A percentile compares a stretch with the other conserved stretches of the same genome.
Evolutionary conservation across 1,140 invertebrate species (phyloP).

Genomic region (Drosophila orosa): DNA sequence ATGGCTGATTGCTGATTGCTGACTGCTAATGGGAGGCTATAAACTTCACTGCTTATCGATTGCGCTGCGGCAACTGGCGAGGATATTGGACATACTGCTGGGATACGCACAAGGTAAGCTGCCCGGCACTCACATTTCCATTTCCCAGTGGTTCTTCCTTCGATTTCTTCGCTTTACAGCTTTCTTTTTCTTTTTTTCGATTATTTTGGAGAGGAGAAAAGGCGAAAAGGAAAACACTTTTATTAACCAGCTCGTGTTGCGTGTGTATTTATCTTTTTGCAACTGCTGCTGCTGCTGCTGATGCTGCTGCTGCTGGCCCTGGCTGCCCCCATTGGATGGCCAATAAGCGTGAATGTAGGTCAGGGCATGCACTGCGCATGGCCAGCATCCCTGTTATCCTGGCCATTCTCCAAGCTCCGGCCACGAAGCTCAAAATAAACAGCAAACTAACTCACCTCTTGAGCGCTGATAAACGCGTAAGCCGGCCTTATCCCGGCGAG

Average conservation of each 20-base stretch:
- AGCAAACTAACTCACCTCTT: slow-evolving; percentile 14
- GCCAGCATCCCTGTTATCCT: slow-evolving; percentile 46
- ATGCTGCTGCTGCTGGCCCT: slow-evolving; percentile 23
- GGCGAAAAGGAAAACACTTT: slow-evolving; percentile 16
- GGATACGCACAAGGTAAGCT: slow-evolving; percentile 1
- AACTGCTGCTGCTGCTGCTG: slow-evolving; percentile 41
- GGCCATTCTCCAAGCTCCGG: background rate
- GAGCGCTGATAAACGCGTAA: background rate
- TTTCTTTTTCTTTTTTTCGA: slow-evolving; percentile 5
- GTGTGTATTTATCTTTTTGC: slow-evolving; percentile 61
- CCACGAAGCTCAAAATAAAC: slow-evolving; percentile 9
- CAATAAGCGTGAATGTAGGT: slow-evolving; percentile 78
- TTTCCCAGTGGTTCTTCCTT: slow-evolving; percentile 1
- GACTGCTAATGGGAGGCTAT: slow-evolving; percentile 4
- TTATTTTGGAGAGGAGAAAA: background rate
- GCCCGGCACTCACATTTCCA: slow-evolving; percentile 9
- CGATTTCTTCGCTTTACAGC: slow-evolving; percentile 17
- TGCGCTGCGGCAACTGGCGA: slow-evolving; percentile 5
- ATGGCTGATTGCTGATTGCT: slow-evolving; percentile 1
- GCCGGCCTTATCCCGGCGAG: background rate
- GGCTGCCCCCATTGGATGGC: slow-evolving; percentile 71
- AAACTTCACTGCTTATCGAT: slow-evolving; percentile 28
- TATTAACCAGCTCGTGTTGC: slow-evolving; percentile 48
- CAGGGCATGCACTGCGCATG: slow-evolving; percentile 72
- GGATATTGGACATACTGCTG: slow-evolving; percentile 24